Conservation (phyloP, 2,113 vertebrate genomes). For the Megalops atlanticus region DNA sequence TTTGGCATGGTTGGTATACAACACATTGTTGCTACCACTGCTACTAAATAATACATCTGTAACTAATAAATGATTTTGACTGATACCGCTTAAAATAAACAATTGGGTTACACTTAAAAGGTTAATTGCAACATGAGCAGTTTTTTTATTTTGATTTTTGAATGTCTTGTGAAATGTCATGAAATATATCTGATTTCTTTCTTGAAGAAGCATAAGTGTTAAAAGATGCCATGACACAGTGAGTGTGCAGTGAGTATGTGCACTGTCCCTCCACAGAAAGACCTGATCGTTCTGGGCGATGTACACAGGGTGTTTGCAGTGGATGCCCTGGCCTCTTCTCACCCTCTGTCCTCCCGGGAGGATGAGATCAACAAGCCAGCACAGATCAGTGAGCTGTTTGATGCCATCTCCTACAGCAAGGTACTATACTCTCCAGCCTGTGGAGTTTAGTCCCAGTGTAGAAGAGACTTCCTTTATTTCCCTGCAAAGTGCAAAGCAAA, state of each 20-base stretch:
- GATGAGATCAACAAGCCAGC: conserved; percentile 76
- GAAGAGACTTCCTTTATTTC: not conserved
- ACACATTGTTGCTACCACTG: no score
- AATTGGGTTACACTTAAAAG: no score
- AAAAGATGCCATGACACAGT: no score
- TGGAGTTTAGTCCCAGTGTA: not conserved
- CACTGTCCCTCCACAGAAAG: conserved; percentile 69
- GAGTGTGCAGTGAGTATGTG: not conserved
- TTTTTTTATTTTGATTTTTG: no score
- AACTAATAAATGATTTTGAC: no score
- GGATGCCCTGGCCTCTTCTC: conserved; percentile 84
- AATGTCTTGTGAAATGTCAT: no score
- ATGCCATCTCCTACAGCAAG: conserved; percentile 91
- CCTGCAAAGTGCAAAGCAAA: not conserved
- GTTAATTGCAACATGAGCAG: no score
- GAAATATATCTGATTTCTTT: no score
- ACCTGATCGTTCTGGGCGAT: conserved; percentile 78
- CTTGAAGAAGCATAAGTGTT: no score
- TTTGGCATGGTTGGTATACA: no score
- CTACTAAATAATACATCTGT: no score
- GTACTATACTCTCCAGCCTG: conserved; percentile 56
- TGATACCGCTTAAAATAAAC: no score
- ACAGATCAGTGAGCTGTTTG: conserved; percentile 87
- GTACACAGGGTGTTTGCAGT: conserved; percentile 79
- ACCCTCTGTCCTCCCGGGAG: conserved; percentile 78